Conservation (phyloP, 2,888 invertebrate species). For the Pachliopta kotzebuea region DNA sequence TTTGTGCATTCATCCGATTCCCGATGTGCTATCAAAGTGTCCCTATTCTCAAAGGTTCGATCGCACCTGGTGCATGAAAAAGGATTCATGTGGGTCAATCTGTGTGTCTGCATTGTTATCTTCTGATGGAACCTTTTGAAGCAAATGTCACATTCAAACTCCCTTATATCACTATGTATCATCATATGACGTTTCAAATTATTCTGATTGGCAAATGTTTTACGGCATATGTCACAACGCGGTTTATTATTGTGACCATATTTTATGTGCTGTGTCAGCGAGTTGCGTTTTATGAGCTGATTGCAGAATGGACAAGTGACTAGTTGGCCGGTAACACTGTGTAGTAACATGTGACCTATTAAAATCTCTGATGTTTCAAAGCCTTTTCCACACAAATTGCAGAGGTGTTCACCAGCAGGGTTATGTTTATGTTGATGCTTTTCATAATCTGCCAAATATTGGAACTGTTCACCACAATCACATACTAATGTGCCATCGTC, state of each 20-base stretch:
- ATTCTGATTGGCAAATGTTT: constrained; percentile 74
- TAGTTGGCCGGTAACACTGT: constrained; percentile 53
- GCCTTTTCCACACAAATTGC: constrained; percentile 70
- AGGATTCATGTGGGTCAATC: constrained; percentile 64
- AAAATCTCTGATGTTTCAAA: constrained; percentile 71
- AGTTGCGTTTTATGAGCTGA: constrained; percentile 59
- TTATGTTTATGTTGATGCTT: constrained; percentile 69
- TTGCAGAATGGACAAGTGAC: constrained; percentile 70
- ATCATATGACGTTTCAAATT: constrained; percentile 76
- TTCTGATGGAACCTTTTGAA: constrained; percentile 71
- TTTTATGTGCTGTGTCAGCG: constrained; percentile 72
- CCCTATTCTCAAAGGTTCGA: constrained; percentile 53
- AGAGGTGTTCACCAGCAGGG: constrained; percentile 60
- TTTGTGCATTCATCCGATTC: constrained; percentile 54
- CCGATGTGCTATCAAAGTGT: constrained; percentile 48
- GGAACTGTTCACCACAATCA: constrained; percentile 70
- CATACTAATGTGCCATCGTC: constrained; percentile 68
- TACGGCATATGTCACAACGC: constrained; percentile 60
- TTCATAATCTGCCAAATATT: constrained; percentile 63
- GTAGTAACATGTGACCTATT: constrained; percentile 69
- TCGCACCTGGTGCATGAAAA: constrained; percentile 65
- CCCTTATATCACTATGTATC: constrained; percentile 68
- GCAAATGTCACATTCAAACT: constrained; percentile 74
- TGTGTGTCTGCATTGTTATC: constrained; percentile 75
- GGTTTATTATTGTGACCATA: constrained; percentile 70